A percentile compares a stretch with the other conserved stretches of the same genome.
Evolutionary conservation across 2,888 invertebrate species (phyloP).

Genomic region (Agrenia bidenticulata): DNA sequence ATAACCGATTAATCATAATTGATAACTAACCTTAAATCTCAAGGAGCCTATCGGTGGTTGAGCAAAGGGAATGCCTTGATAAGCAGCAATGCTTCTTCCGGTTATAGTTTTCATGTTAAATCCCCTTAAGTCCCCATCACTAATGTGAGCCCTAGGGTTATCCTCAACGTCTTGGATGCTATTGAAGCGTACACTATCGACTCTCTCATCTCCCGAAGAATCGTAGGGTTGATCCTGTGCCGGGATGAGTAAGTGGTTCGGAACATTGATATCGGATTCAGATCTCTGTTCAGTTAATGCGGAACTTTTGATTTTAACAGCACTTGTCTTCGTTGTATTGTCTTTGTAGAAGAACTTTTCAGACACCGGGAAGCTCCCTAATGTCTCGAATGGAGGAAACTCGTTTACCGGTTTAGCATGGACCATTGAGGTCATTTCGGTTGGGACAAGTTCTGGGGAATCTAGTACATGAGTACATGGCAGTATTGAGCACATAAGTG

Average conservation of each 20-base stretch:
- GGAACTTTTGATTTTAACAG: too few relatives aligned
- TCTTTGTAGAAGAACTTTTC: too few relatives aligned
- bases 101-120: slow-evolving; percentile 44
- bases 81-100: slow-evolving; percentile 76
- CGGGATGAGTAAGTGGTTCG: neutral
- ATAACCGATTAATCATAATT: too few relatives aligned
- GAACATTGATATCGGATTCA: neutral
- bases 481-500: slow-evolving; percentile 31
- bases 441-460: neutral
- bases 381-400: too few relatives aligned
- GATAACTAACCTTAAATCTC: slow-evolving; percentile 65
- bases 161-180: neutral
- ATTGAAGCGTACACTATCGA: too few relatives aligned
- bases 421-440: too few relatives aligned
- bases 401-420: too few relatives aligned
- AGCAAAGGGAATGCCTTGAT: slow-evolving; percentile 86
- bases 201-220: too few relatives aligned
- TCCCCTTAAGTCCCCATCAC: slow-evolving; percentile 44
- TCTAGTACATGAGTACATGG: slow-evolving; percentile 29
- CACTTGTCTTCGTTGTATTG: too few relatives aligned
- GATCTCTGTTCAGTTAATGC: neutral
- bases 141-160: slow-evolving; percentile 39
- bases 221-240: slow-evolving; percentile 14
- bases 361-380: too few relatives aligned
- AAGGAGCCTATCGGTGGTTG: slow-evolving; percentile 78